Percentiles rank a stretch among this genome's conserved stretches.
phyloP scores from a whole-genome alignment of 2,113 vertebrate species.

The Bambusicola thoracicus region DNA sequence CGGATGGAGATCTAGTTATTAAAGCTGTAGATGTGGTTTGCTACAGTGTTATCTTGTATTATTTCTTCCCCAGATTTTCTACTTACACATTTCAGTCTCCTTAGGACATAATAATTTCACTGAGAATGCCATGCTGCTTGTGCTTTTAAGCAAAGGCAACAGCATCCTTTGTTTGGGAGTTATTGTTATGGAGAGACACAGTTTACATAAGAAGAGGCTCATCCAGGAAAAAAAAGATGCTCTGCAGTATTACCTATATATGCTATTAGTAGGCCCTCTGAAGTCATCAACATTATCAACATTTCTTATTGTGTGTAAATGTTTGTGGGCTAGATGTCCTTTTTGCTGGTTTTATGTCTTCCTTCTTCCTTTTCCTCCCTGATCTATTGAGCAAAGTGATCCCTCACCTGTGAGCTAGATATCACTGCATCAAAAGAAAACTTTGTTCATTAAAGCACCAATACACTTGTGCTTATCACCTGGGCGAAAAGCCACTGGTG shows the following conservation, averaged over 20 bases:
- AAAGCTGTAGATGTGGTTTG: background rate
- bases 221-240: background rate
- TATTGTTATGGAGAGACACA: background rate
- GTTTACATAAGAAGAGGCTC: background rate
- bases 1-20: background rate
- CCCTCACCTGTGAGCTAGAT: background rate
- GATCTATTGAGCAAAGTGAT: background rate
- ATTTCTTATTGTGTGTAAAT: background rate
- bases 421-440: background rate
- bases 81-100: background rate
- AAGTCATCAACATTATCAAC: background rate
- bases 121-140: fast-evolving
- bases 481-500: background rate
- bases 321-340: background rate
- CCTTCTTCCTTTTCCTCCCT: background rate
- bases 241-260: background rate
- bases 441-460: background rate
- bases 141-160: background rate
- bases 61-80: background rate
- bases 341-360: background rate
- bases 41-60: background rate
- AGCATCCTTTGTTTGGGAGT: background rate
- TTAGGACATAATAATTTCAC: background rate
- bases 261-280: background rate
- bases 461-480: background rate